These are phyloP conservation scores for Irena cyanogastra DNA, from an alignment of 2,113 vertebrate species.

Conservation along the genomic window DNA sequence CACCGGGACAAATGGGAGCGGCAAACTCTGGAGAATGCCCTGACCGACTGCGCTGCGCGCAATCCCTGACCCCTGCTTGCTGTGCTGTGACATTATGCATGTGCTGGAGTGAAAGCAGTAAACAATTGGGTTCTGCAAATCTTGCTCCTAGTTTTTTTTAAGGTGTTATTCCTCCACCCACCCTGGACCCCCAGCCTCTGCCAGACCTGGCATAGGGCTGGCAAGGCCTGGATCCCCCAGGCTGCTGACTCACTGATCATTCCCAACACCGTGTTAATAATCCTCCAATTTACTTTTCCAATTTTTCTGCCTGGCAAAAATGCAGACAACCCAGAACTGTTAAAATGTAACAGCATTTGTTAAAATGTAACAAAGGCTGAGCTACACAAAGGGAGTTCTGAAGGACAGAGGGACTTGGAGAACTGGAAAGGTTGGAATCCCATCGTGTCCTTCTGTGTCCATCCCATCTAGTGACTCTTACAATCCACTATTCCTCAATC, in stretches of 20 bases:
- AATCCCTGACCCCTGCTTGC: background rate
- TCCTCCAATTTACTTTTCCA: background rate
- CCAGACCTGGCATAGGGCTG: background rate
- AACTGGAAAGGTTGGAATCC: background rate
- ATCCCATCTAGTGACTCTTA: background rate
- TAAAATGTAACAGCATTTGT: background rate
- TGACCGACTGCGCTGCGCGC: background rate
- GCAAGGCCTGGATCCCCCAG: background rate
- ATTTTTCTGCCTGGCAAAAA: background rate
- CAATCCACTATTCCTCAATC: background rate
- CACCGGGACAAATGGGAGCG: background rate
- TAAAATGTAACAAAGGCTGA: background rate
- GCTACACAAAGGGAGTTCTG: background rate
- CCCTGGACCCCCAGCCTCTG: too few relatives aligned
- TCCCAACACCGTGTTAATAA: background rate
- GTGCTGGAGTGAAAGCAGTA: background rate
- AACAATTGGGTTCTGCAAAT: background rate
- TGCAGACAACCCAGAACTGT: background rate
- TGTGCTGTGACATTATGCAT: background rate
- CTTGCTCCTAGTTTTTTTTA: background rate
- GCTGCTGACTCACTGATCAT: background rate
- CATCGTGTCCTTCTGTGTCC: background rate
- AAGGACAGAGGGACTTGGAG: accelerated
- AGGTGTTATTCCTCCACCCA: background rate
- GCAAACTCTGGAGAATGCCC: background rate